Conservation (phyloP, 2,888 invertebrate genomes). For the Heliconius ethilla region DNA sequence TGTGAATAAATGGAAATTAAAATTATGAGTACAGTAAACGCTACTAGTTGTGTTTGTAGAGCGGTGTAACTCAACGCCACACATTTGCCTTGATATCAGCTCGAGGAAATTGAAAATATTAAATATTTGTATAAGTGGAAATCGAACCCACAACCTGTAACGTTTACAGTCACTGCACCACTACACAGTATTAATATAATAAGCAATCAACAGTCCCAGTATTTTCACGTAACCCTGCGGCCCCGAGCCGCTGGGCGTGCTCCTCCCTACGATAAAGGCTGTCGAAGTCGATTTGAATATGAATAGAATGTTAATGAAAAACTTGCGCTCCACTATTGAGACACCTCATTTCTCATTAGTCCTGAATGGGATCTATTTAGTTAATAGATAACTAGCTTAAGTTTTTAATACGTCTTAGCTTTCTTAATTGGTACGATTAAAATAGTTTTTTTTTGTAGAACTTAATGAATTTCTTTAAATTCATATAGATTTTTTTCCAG, state of each 20-base stretch:
- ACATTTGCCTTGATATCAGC: too few relatives aligned
- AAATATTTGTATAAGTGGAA: not conserved
- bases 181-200: slow-evolving; percentile 54
- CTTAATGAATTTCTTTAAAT: not conserved
- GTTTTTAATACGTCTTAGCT: not conserved
- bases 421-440: not conserved
- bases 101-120: too few relatives aligned
- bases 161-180: not conserved
- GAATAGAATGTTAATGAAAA: slow-evolving; percentile 78
- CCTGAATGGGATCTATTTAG: slow-evolving; percentile 31
- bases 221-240: slow-evolving; percentile 50
- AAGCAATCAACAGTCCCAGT: slow-evolving; percentile 66
- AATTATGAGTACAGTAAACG: too few relatives aligned
- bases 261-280: slow-evolving; percentile 71
- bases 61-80: too few relatives aligned
- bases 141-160: not conserved
- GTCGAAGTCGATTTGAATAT: slow-evolving; percentile 77
- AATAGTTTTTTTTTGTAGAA: not conserved
- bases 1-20: too few relatives aligned
- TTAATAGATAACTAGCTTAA: slow-evolving; percentile 5
- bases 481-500: too few relatives aligned
- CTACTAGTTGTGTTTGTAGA: too few relatives aligned
- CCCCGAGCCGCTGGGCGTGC: slow-evolving; percentile 65
- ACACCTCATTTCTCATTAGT: slow-evolving; percentile 35
- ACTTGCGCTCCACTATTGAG: slow-evolving; percentile 55